Evolutionary conservation across 2,113 vertebrate species (phyloP), one percentile per base, ranked within the genome.

Genomic region (Rana temporaria): DNA sequence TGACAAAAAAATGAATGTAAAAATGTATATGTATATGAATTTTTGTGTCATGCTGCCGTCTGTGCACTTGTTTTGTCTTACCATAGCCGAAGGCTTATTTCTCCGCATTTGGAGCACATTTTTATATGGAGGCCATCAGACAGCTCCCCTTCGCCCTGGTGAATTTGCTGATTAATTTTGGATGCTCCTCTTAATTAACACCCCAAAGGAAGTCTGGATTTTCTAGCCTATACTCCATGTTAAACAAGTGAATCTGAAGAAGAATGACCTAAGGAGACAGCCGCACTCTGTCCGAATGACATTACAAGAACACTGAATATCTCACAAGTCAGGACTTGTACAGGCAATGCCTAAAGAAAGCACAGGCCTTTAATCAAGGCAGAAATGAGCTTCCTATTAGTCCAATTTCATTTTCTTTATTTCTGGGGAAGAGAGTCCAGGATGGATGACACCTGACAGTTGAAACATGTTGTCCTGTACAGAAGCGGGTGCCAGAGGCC

Each of bases 1-100:
- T 98, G 97, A 98, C 97, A 98, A 93, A 88, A 98, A 98, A 98
- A 98, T 98, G 93, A 99, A 96, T 95, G 96, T 96, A 96, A 95
- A 94, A 95, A 96, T 92, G 93, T 96, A 95, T 95, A 94, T 92
- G 92, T 97, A 95, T 95, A 95, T 95, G 94, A 96, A 98, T 99
- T 97, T 98, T 97, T 98, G 95, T 99, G 97, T 98, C 97, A 98
- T 90, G 94, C 92, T 90, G 88, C 95, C 92, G 94, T 96, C 96
- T 98, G 96, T 96, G 93, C 92, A 89, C 92, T 96, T 96, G 93
- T 95, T 96, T 95, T 92, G 91, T 91, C 91, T 89, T 92, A 88
- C 93, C 92, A 94, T 98, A 97, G 98, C 97, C 95, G 93, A 96
- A 92, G 97, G 97, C 97, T 94, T 86, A 90, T 93, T 95, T 96